These are phyloP conservation scores for Entomobrya proxima DNA, from an alignment of 2,888 invertebrate genomes.

Conservation along the genomic window DNA sequence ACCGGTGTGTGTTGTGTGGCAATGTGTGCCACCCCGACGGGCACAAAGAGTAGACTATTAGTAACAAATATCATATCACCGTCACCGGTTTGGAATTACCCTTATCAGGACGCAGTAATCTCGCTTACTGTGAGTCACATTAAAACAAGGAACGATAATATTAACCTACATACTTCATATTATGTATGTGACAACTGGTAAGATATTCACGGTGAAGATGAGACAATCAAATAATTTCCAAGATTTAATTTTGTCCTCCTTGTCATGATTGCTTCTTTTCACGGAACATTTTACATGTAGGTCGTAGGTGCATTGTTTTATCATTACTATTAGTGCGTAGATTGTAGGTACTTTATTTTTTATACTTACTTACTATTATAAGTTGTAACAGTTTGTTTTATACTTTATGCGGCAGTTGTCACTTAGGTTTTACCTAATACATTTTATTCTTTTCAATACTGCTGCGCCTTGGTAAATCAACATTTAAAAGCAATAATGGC, in stretches of 20 bases:
- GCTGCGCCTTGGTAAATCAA: no score
- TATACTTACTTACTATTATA: no score
- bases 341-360: not conserved
- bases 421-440: no score
- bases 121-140: not conserved
- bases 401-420: no score
- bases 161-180: conserved; percentile 15
- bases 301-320: no score
- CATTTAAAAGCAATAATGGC: no score
- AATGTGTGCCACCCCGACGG: not conserved
- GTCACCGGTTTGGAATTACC: conserved; percentile 2
- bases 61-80: conserved; percentile 2
- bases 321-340: not conserved
- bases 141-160: conserved; percentile 21
- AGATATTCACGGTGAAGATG: not conserved
- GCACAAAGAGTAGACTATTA: not conserved
- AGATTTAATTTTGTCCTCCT: conserved; percentile 21
- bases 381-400: no score
- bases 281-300: conserved; percentile 6
- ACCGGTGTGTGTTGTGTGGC: conserved; percentile 9
- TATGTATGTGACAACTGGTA: not conserved
- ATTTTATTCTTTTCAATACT: no score
- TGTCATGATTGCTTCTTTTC: conserved; percentile 2
- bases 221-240: conserved; percentile 34
- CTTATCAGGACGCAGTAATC: not conserved